A percentile compares a stretch with the other conserved stretches of the same genome.
Evolutionary conservation across 1,140 invertebrate species (phyloP).

Genomic region (Listronotus oregonensis): DNA sequence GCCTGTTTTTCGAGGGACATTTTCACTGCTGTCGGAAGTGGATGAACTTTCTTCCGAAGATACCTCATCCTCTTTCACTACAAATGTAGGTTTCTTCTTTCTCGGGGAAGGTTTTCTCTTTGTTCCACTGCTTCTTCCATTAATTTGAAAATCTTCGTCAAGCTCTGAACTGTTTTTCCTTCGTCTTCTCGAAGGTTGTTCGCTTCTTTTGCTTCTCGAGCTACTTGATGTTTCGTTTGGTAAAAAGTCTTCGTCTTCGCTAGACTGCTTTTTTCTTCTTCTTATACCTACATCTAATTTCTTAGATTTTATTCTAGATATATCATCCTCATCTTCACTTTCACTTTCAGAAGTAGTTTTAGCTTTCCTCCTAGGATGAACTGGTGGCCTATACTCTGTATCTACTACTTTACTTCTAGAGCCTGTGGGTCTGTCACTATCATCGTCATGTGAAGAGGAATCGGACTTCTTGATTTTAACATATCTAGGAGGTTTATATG

Average conservation of each 20-base stretch:
- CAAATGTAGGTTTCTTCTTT: no score
- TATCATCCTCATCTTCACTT: neutral
- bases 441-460: neutral
- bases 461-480: neutral
- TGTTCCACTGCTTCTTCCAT: no score
- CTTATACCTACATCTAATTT: neutral
- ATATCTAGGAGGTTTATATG: constrained; percentile 3
- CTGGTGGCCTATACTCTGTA: no score
- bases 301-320: neutral
- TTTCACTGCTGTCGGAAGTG: neutral
- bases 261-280: constrained; percentile 1
- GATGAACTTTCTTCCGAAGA: constrained; percentile 1
- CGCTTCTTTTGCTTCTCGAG: neutral
- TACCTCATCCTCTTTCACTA: neutral
- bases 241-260: neutral
- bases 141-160: neutral
- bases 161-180: constrained; percentile 3
- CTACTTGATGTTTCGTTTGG: neutral
- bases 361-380: neutral
- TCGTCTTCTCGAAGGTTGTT: constrained; percentile 6
- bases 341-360: neutral
- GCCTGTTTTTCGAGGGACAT: constrained; percentile 8
- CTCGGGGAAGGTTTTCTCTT: no score
- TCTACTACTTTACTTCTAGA: no score
- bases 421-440: neutral